These are phyloP conservation scores for Macquaria australasica DNA, from an alignment of 2,113 vertebrate species.

Conservation along the genomic window DNA sequence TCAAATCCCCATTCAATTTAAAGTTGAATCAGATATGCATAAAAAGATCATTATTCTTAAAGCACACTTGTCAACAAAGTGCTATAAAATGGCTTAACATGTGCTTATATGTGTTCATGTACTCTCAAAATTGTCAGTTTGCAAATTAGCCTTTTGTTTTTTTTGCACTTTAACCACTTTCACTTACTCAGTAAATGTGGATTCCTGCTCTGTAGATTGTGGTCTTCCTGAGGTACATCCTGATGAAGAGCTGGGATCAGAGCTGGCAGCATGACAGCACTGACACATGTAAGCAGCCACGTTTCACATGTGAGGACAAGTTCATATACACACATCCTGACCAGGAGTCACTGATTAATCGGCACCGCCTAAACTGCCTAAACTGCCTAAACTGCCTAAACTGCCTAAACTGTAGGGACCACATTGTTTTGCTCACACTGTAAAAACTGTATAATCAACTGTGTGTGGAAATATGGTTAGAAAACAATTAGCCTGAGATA, in stretches of 20 bases:
- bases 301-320: conserved; percentile 18
- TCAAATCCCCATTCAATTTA: no score
- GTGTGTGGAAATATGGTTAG: conserved; percentile 21
- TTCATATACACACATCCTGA: neutral
- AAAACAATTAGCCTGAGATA: conserved; percentile 22
- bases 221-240: neutral
- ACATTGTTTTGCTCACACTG: conserved; percentile 9
- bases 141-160: neutral
- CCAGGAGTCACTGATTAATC: conserved; percentile 56
- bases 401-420: neutral
- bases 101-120: neutral
- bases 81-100: no score
- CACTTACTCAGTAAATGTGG: neutral
- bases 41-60: neutral
- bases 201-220: neutral
- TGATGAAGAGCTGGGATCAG: neutral
- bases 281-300: neutral
- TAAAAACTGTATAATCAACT: conserved; percentile 27
- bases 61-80: neutral
- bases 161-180: neutral
- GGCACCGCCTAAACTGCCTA: neutral
- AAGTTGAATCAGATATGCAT: neutral
- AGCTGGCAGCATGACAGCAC: neutral
- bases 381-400: no score
- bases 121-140: neutral